Percentiles rank a stretch among this genome's conserved stretches.
Evolutionary conservation across 2,888 invertebrate genomes (phyloP).

Genomic region (Stegophylla sp.): DNA sequence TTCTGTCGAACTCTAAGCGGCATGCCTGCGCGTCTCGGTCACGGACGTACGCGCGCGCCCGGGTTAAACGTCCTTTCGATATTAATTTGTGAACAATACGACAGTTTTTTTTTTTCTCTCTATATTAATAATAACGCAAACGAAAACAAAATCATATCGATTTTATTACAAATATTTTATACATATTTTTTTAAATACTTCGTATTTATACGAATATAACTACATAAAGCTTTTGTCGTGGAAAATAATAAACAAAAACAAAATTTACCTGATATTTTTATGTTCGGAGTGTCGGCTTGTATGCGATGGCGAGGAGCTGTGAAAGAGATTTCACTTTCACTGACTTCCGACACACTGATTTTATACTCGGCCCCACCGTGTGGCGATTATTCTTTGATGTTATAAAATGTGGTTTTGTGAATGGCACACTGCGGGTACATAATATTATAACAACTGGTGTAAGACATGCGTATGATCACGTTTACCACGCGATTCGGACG

Average conservation of each 20-base stretch:
- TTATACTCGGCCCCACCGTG: slow-evolving; percentile 48
- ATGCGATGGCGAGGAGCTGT: slow-evolving; percentile 18
- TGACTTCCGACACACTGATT: slow-evolving; percentile 53
- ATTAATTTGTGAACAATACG: too few relatives aligned
- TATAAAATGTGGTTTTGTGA: slow-evolving; percentile 24
- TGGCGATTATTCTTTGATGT: not conserved
- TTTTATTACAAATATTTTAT: too few relatives aligned
- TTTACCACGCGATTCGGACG: too few relatives aligned
- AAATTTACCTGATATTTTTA: slow-evolving; percentile 50
- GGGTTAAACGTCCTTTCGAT: too few relatives aligned
- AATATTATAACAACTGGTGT: too few relatives aligned
- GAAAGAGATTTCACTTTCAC: slow-evolving; percentile 55
- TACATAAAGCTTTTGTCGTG: not conserved
- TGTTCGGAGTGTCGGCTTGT: slow-evolving; percentile 37
- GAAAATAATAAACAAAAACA: not conserved
- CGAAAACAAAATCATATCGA: not conserved
- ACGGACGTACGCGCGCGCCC: too few relatives aligned
- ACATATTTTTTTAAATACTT: too few relatives aligned
- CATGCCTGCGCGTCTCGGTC: too few relatives aligned
- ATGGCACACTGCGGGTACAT: too few relatives aligned
- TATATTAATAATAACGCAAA: not conserved
- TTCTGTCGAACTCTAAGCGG: too few relatives aligned
- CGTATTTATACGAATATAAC: too few relatives aligned
- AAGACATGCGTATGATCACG: slow-evolving; percentile 24
- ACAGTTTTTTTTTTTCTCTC: too few relatives aligned